Percentiles rank a stretch among this genome's conserved stretches.
Conservation (phyloP, 2,888 invertebrate genomes). For the Phaonia tiefii region DNA sequence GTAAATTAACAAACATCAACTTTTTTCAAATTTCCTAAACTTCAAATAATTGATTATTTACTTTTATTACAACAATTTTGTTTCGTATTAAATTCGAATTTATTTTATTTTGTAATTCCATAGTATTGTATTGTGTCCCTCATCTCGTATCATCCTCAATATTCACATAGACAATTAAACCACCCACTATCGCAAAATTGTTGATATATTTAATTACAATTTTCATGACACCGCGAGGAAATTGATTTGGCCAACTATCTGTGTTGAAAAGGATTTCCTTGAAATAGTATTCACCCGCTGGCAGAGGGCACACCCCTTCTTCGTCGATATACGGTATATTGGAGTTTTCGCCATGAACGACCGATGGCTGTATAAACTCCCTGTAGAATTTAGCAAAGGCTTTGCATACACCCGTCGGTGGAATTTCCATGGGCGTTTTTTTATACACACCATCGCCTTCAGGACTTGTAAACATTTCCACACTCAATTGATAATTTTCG, state of each 20-base stretch:
- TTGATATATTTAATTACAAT: constrained; percentile 72
- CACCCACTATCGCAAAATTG: constrained; percentile 71
- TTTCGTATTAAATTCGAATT: too few relatives aligned
- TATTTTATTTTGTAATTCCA: too few relatives aligned
- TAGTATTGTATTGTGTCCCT: too few relatives aligned
- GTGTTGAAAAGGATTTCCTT: constrained; percentile 72
- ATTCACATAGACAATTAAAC: constrained; percentile 69
- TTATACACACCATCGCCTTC: constrained; percentile 73
- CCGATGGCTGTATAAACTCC: constrained; percentile 73
- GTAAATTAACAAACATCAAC: too few relatives aligned
- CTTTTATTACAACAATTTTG: too few relatives aligned
- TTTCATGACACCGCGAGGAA: constrained; percentile 74
- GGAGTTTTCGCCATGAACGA: constrained; percentile 71
- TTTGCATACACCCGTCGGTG: constrained; percentile 73
- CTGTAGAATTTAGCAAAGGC: constrained; percentile 74
- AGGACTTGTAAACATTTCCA: constrained; percentile 73
- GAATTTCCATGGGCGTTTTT: constrained; percentile 74
- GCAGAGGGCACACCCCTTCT: constrained; percentile 74
- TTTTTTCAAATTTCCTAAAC: too few relatives aligned
- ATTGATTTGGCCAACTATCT: constrained; percentile 73
- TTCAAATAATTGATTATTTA: too few relatives aligned
- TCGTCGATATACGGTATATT: constrained; percentile 72
- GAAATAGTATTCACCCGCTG: constrained; percentile 73
- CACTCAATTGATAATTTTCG: constrained; percentile 71
- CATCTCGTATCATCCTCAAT: constrained; percentile 71